These are phyloP conservation scores for Eilema griseolum DNA, from an alignment of 2,888 invertebrate genomes.

Conservation along the genomic window DNA sequence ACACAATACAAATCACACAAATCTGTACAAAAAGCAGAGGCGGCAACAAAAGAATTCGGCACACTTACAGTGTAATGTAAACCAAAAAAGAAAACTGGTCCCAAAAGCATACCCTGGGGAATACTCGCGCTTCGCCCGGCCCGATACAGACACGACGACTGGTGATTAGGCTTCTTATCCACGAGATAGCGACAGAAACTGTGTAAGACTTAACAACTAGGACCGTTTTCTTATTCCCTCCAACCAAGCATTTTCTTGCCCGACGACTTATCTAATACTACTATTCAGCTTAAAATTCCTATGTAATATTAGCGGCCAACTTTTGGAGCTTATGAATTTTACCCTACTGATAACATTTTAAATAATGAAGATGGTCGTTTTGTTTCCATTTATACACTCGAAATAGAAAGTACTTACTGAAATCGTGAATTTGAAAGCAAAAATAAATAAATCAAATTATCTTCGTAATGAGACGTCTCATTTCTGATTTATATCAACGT, in stretches of 20 bases:
- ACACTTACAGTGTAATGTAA: conserved; percentile 86
- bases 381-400: conserved; percentile 21
- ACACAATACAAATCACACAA: conserved; percentile 75
- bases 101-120: conserved; percentile 85
- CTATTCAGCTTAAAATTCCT: conserved; percentile 79
- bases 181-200: conserved; percentile 86
- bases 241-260: conserved; percentile 82
- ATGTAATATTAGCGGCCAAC: conserved; percentile 75
- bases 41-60: conserved; percentile 84
- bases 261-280: conserved; percentile 83
- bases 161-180: conserved; percentile 87
- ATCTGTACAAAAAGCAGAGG: conserved; percentile 78
- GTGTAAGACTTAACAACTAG: conserved; percentile 87
- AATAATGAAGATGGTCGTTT: conserved; percentile 46
- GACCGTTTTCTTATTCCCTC: conserved; percentile 85
- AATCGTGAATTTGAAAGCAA: conserved; percentile 15
- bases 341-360: conserved; percentile 46
- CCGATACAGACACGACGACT: conserved; percentile 86
- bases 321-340: conserved; percentile 72
- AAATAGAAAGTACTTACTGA: neutral
- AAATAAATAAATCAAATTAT: conserved; percentile 64
- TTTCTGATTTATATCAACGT: conserved; percentile 80
- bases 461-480: conserved; percentile 81
- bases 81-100: conserved; percentile 86
- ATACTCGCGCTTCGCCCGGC: conserved; percentile 78